Evolutionary conservation across 2,113 vertebrate species (phyloP).

Genomic region (Clarias macrocephalus): DNA sequence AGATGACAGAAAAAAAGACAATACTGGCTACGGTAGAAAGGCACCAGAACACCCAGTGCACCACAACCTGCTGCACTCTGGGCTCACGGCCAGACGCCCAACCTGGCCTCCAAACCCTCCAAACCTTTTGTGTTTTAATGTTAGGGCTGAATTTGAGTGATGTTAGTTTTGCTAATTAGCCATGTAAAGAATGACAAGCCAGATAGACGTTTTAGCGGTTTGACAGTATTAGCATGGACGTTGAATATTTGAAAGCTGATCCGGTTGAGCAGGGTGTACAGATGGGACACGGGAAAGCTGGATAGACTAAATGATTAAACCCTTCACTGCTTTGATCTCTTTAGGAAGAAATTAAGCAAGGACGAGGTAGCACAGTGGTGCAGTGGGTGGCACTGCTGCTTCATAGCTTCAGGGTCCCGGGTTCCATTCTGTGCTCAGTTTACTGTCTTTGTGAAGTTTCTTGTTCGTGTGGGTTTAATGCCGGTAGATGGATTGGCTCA

Average conservation of each 20-base stretch:
- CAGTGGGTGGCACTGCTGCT: not conserved
- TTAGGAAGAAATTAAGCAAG: not conserved
- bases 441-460: not conserved
- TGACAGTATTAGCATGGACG: not conserved
- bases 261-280: not conserved
- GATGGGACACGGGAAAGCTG: not conserved
- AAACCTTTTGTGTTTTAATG: no score
- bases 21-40: no score
- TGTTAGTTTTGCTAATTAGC: not conserved
- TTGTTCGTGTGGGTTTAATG: not conserved
- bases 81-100: no score
- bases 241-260: not conserved
- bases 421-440: not conserved
- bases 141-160: no score
- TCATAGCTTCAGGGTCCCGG: not conserved
- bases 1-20: no score
- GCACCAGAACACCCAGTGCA: no score
- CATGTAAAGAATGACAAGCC: not conserved
- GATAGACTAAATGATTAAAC: not conserved
- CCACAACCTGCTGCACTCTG: no score
- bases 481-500: not conserved
- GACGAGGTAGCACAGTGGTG: not conserved
- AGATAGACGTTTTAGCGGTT: not conserved
- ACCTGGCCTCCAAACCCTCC: no score
- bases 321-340: not conserved